Percentiles rank a stretch among this genome's conserved stretches.
These are phyloP conservation scores for Chloroceryle aenea DNA, from an alignment of 2,113 vertebrate genomes.

Conservation along the genomic window DNA sequence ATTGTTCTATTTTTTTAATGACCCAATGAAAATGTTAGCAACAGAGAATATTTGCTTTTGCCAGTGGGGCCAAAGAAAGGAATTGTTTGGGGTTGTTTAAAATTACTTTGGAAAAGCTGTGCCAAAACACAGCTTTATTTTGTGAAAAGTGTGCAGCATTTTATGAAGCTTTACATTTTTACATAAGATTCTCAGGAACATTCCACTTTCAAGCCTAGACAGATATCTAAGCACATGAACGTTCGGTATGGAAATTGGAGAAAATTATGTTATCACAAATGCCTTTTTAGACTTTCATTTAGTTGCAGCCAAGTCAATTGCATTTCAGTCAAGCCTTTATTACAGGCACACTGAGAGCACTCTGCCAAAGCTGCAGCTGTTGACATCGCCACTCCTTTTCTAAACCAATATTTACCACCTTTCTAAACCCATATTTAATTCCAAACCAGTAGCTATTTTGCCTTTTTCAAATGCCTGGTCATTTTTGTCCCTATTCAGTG, in stretches of 20 bases:
- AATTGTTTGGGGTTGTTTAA: not conserved
- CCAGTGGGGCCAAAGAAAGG: not conserved
- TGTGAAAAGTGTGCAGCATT: not conserved
- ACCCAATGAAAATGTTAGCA: not conserved
- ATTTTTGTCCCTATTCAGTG: not conserved
- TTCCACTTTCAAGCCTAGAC: not conserved
- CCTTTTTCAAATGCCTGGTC: not conserved
- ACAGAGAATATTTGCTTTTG: not conserved
- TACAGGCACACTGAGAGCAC: not conserved
- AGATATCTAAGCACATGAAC: not conserved
- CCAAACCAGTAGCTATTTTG: not conserved
- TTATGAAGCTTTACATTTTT: slow-evolving; percentile 38
- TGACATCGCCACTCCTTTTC: not conserved
- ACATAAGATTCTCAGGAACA: not conserved
- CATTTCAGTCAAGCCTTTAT: not conserved
- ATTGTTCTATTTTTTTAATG: not conserved
- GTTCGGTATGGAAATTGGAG: not conserved
- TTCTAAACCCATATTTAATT: not conserved
- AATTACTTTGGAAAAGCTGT: not conserved
- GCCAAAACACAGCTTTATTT: not conserved
- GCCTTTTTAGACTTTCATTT: not conserved
- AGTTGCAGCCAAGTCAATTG: not conserved
- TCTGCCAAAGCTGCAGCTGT: not conserved
- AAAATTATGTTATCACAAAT: not conserved
- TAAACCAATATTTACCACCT: not conserved